Evolutionary conservation across 1,140 invertebrate genomes (phyloP).

Genomic region (Heliothis subflexa): DNA sequence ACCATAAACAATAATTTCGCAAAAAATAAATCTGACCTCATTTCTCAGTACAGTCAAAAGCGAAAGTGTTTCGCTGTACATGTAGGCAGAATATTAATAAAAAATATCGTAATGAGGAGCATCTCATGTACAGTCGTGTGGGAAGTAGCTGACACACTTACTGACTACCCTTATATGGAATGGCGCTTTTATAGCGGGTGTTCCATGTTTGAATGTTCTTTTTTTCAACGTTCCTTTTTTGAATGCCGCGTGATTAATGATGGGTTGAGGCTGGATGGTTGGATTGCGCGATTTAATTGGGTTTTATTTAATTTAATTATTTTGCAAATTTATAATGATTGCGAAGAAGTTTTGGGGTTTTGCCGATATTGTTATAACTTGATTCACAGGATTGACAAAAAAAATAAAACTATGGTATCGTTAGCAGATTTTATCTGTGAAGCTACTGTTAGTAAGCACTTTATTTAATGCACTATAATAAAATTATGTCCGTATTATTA

Average conservation of each 20-base stretch:
- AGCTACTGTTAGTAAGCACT: too few species aligned
- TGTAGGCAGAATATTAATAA: constrained; percentile 5
- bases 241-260: background rate
- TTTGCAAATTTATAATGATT: too few species aligned
- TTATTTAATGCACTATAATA: background rate
- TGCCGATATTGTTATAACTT: too few species aligned
- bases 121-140: constrained; percentile 22
- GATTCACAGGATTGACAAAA: too few species aligned
- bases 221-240: background rate
- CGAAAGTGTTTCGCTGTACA: constrained; percentile 21
- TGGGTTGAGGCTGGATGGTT: background rate
- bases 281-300: background rate
- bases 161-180: constrained; percentile 22
- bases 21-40: background rate
- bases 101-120: constrained; percentile 30
- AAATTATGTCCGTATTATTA: too few species aligned
- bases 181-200: constrained; percentile 16
- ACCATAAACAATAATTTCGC: background rate
- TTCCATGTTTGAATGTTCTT: constrained; percentile 1
- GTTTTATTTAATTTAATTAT: background rate
- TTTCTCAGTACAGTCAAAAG: constrained; percentile 19
- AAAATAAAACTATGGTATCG: too few species aligned
- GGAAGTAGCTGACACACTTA: constrained; percentile 38
- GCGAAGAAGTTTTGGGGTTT: too few species aligned
- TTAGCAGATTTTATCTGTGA: background rate